Conservation (phyloP, 2,797 vertebrate genomes). For the Enteromius fasciolatus region DNA sequence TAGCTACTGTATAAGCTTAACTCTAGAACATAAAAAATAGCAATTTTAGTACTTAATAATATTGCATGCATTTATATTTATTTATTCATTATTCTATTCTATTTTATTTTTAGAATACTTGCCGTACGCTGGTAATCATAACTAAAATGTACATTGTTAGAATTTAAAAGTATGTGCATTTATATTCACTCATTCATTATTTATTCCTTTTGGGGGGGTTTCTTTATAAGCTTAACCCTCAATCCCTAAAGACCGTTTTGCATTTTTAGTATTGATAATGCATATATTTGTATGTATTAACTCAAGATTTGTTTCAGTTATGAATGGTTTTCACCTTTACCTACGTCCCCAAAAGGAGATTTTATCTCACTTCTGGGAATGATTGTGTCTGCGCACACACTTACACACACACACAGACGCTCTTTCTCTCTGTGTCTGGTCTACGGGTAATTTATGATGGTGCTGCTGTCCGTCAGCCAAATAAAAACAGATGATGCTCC, state of each 20-base stretch:
- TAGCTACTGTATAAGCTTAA: no score
- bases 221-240: not conserved
- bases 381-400: constrained; percentile 1
- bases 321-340: not conserved
- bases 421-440: constrained; percentile 40
- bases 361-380: constrained; percentile 33
- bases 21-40: no score
- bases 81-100: no score
- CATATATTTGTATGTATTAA: not conserved
- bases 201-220: not conserved
- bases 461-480: constrained; percentile 62
- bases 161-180: no score
- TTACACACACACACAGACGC: not conserved
- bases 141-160: no score
- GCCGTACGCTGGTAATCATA: no score
- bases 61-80: no score
- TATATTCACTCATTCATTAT: no score
- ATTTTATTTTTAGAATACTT: no score
- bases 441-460: constrained; percentile 70
- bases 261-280: not conserved
- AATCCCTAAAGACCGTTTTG: not conserved
- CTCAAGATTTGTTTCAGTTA: not conserved
- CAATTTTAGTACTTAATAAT: no score
- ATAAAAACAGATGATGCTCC: constrained; percentile 72
- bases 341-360: not conserved